Conservation (phyloP, 2,888 invertebrate genomes). For the Ophion slaviceki region DNA sequence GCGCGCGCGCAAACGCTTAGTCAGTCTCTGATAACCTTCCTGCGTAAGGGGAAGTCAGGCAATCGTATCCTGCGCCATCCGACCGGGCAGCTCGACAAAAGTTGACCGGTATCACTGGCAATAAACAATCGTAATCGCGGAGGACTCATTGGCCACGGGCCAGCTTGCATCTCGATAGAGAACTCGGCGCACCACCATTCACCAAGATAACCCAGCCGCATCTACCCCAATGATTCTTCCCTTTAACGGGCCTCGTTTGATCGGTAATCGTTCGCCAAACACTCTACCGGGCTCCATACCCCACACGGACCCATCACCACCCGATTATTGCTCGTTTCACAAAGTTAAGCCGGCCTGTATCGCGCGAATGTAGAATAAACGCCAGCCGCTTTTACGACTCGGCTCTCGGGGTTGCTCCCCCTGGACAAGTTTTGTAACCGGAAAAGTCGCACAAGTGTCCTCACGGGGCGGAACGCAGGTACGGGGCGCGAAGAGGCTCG, state of each 20-base stretch:
- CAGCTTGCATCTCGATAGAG: conserved; percentile 64
- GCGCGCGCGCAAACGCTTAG: not conserved
- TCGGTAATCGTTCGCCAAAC: not conserved
- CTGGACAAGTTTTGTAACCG: not conserved
- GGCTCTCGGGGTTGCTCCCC: not conserved
- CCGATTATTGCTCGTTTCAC: not conserved
- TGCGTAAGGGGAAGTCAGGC: conserved; percentile 48
- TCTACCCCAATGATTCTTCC: conserved; percentile 17
- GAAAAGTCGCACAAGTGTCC: conserved; percentile 1
- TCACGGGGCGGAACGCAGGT: not conserved
- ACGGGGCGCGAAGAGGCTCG: not conserved
- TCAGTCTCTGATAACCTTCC: conserved; percentile 41
- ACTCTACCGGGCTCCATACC: not conserved
- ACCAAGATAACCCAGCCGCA: conserved; percentile 52
- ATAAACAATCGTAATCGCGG: conserved; percentile 78
- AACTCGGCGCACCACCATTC: conserved; percentile 33
- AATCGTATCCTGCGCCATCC: conserved; percentile 50
- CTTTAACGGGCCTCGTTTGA: conserved; percentile 15
- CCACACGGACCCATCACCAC: not conserved
- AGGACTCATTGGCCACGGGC: conserved; percentile 71
- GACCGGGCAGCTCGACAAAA: conserved; percentile 72
- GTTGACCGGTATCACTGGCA: conserved; percentile 76
- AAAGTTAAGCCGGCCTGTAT: not conserved
- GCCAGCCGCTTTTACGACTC: not conserved
- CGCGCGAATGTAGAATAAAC: not conserved